Percentiles rank a stretch among this genome's conserved stretches.
phyloP scores from a whole-genome alignment of 2,797 vertebrate genomes.

The Siniperca undulata region DNA sequence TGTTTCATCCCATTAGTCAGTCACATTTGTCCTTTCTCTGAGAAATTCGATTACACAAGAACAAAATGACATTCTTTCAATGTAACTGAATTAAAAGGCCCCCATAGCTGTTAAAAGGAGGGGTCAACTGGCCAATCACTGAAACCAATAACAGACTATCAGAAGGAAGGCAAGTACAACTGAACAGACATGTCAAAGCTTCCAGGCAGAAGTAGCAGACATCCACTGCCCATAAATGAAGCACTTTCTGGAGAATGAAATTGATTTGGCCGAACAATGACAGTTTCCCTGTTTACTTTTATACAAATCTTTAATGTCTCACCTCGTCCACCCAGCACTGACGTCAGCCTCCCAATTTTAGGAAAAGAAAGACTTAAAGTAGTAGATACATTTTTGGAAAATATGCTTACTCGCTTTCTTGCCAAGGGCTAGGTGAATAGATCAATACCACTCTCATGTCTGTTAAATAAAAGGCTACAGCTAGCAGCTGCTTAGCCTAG shows the following conservation, averaged over 20 bases:
- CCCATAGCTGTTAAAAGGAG: background rate
- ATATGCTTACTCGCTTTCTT: background rate
- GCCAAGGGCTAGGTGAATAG: background rate
- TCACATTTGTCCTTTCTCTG: background rate
- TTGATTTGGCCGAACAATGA: background rate
- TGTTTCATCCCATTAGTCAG: background rate
- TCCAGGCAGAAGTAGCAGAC: background rate
- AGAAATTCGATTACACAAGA: conserved; percentile 3
- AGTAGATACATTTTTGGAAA: background rate
- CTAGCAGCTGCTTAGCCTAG: background rate
- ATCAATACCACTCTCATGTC: background rate
- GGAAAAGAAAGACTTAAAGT: background rate
- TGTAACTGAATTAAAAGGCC: background rate
- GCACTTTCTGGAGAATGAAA: background rate
- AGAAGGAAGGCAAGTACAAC: background rate
- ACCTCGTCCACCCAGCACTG: background rate
- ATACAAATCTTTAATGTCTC: background rate
- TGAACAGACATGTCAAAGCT: background rate
- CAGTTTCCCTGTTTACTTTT: background rate
- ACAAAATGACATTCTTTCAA: background rate
- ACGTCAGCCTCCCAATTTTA: background rate
- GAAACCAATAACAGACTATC: background rate
- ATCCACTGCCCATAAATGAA: background rate
- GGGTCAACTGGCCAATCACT: background rate
- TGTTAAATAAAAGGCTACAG: background rate